phyloP scores from a whole-genome alignment of 2,797 vertebrate species.

The Lemur catta region DNA sequence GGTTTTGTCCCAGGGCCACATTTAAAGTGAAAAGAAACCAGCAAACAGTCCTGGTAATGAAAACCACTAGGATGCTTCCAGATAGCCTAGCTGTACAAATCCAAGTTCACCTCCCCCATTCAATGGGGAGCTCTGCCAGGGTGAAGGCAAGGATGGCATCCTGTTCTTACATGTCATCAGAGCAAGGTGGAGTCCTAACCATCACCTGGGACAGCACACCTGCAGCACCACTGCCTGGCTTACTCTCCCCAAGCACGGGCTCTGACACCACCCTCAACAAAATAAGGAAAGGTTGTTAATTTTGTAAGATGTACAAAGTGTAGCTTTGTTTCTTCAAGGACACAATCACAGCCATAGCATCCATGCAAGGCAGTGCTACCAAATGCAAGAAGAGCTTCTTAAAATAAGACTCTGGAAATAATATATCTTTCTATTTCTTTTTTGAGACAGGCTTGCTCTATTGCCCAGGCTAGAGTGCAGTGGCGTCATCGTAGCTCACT shows the following conservation, averaged over 20 bases:
- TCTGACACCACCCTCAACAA: not conserved
- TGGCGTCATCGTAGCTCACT: too few species aligned
- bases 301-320: not conserved
- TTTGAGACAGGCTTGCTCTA: too few species aligned
- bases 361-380: not conserved
- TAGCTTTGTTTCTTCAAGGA: not conserved
- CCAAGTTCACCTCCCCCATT: too few species aligned
- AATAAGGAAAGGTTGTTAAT: not conserved
- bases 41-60: not conserved
- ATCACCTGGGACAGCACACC: not conserved
- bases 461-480: too few species aligned
- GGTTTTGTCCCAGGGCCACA: not conserved
- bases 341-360: too few species aligned
- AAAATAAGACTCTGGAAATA: fast-evolving
- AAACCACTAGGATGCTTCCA: too few species aligned
- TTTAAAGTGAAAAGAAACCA: not conserved
- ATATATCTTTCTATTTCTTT: too few species aligned
- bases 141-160: not conserved
- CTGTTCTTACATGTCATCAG: too few species aligned
- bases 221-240: not conserved
- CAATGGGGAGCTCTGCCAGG: not conserved
- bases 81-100: fast-evolving
- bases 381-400: not conserved
- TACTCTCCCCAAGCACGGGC: too few species aligned
- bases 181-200: not conserved